Conservation (phyloP, 2,888 invertebrate species). For the Endotricha flammealis region DNA sequence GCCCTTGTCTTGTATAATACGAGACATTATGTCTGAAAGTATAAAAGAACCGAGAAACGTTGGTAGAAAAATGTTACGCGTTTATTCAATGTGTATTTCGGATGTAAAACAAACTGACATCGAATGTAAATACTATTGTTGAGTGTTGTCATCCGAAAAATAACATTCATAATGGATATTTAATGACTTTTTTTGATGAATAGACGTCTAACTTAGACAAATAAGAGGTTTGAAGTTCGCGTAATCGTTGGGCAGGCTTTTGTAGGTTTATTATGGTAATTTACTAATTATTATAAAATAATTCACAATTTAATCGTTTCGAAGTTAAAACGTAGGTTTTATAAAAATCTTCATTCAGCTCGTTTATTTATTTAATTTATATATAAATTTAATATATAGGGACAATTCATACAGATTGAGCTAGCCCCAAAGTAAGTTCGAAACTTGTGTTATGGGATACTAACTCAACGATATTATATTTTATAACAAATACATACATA, state of each 20-base stretch:
- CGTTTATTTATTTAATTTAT: no score
- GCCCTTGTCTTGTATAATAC: constrained; percentile 55
- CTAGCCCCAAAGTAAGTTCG: no score
- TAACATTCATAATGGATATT: constrained; percentile 67
- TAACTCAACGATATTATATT: no score
- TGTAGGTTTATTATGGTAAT: constrained; percentile 4
- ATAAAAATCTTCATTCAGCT: no score
- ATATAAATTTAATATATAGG: no score
- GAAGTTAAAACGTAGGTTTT: no score
- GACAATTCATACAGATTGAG: no score
- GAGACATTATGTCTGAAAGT: constrained; percentile 63
- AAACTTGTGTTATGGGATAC: no score
- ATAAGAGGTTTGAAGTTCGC: constrained; percentile 33
- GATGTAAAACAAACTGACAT: constrained; percentile 77
- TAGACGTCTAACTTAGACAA: constrained; percentile 34
- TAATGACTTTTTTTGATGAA: constrained; percentile 63
- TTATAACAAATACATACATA: no score
- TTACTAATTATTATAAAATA: no score
- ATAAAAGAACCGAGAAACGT: constrained; percentile 61
- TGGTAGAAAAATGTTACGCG: constrained; percentile 67
- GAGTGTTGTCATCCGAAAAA: constrained; percentile 65
- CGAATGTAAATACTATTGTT: constrained; percentile 77
- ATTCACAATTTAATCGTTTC: no score
- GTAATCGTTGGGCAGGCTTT: constrained; percentile 20
- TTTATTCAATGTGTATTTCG: constrained; percentile 70